Conservation (phyloP, 2,888 invertebrate species). For the Drosophila tanythrix region DNA sequence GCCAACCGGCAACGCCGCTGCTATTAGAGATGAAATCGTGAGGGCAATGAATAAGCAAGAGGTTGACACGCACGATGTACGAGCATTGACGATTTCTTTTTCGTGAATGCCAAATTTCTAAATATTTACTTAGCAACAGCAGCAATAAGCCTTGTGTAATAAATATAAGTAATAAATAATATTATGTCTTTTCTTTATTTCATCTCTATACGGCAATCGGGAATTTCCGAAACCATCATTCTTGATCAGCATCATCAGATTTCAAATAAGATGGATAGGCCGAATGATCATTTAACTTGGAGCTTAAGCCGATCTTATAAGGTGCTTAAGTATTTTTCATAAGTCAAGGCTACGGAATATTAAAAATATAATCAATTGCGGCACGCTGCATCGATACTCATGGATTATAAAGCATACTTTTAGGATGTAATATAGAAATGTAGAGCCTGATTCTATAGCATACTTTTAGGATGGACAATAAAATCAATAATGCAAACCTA, state of each 20-base stretch:
- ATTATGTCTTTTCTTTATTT: neutral
- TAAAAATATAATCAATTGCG: neutral
- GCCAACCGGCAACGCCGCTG: conserved; percentile 41
- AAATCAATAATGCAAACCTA: neutral
- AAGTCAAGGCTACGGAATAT: neutral
- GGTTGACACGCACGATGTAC: neutral
- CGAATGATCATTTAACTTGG: neutral
- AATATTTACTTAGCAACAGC: neutral
- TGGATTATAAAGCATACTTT: neutral
- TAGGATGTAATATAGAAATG: neutral
- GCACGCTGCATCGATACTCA: neutral
- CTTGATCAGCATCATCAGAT: neutral
- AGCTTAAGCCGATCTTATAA: neutral
- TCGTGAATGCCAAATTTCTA: neutral
- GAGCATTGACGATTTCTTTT: neutral
- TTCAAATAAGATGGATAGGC: neutral
- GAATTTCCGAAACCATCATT: neutral
- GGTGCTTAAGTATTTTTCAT: neutral
- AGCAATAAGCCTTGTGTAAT: neutral
- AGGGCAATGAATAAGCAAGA: neutral
- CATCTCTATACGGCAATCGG: neutral
- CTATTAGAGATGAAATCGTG: conserved; percentile 37
- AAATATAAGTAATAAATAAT: neutral
- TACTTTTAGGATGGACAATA: neutral
- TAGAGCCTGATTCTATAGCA: neutral